Evolutionary conservation across 1,140 invertebrate species (phyloP), one percentile per base, ranked within the genome.

Genomic region (Drosophila sproati): DNA sequence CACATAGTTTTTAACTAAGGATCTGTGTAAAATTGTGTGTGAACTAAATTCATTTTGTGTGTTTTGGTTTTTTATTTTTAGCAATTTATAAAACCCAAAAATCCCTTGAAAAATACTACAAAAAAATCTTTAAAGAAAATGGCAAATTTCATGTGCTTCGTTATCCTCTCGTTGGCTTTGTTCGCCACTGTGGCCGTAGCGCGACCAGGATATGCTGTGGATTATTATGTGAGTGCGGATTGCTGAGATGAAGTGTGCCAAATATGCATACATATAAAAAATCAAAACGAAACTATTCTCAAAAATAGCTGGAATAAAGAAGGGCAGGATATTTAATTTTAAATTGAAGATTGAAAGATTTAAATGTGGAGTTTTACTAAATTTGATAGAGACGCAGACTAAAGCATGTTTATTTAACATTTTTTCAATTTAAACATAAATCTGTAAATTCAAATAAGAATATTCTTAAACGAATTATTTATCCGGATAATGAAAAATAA

Each of bases 211-310:
- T 93, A 93, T 62, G 92, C 85, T 62, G 82, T 93, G 75, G 92
- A 93, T 76, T 93, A 93, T 63, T 92, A 93, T 87, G 92, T 93
- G 91, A 92, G 92, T 92, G 39, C n/a, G 2, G 39, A 43, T 8
- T 3, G 4, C n/a, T 8, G 10, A 39, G 10, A 39, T 2, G 10
- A 4, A n/a, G 3, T 3, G 3, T n/a, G 3, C 2, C 10, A 4
- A n/a, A 43, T n/a, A n/a, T 20, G 20, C 20, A 20, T 20, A 0
- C 34, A 34, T 4, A 34, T 34, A 34, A 34, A 34, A 5, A 5
- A 34, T 34, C 5, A 34, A 34, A 34, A 34, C 2, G 0, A 2
- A 34, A 34, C 34, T 20, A 34, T 34, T 20, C 20, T 20, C 20
- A 20, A 20, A 20, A 20, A 20, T 20, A 20, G 20, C 20, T 20